A percentile compares a stretch with the other conserved stretches of the same genome.
phyloP scores from a whole-genome alignment of 2,797 vertebrate species.

The Oreochromis grahami region DNA sequence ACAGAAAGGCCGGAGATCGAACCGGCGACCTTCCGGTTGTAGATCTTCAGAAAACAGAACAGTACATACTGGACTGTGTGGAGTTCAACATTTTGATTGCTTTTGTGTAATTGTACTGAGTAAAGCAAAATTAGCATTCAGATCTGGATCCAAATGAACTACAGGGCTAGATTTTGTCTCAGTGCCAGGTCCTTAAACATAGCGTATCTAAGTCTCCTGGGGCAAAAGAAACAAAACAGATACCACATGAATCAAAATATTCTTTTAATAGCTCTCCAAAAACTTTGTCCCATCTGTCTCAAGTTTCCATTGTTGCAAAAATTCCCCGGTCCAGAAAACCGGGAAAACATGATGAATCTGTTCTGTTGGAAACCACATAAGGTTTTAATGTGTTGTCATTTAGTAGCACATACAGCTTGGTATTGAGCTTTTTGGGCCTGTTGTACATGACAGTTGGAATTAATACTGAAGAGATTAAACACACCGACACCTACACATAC shows the following conservation, averaged over 20 bases:
- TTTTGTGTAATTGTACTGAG: background rate
- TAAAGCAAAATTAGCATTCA: background rate
- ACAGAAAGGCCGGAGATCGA: too few relatives aligned
- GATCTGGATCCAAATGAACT: background rate
- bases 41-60: background rate
- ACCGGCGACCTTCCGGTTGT: too few relatives aligned
- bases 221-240: constrained; percentile 19
- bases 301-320: constrained; percentile 36
- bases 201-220: background rate
- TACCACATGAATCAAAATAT: constrained; percentile 23
- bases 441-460: background rate
- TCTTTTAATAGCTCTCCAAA: constrained; percentile 14
- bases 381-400: background rate
- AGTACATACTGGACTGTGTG: background rate
- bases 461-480: background rate
- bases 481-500: background rate
- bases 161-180: background rate
- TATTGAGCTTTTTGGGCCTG: background rate
- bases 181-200: background rate
- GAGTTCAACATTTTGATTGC: background rate
- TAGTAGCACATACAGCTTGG: background rate
- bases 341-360: background rate
- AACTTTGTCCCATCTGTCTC: background rate
- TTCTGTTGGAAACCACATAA: background rate
- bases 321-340: background rate